phyloP scores from a whole-genome alignment of 2,888 invertebrate genomes.

The Leptura quadrifasciata region DNA sequence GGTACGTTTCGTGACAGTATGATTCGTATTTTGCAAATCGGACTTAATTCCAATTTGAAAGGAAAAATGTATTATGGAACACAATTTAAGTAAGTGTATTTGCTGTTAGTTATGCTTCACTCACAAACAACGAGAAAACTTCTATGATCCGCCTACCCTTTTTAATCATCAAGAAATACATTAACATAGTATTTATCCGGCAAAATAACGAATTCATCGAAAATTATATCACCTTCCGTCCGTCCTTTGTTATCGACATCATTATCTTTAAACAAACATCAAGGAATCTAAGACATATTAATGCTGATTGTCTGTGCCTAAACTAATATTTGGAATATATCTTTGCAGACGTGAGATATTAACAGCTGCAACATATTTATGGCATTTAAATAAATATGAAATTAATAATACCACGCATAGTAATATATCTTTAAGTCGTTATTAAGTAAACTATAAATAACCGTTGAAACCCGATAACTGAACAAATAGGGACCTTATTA shows the following conservation, averaged over 20 bases:
- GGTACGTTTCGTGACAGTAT: too few relatives aligned
- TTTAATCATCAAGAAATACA: constrained; percentile 18
- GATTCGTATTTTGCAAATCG: too few relatives aligned
- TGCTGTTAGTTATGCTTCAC: too few relatives aligned
- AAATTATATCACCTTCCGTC: constrained; percentile 58
- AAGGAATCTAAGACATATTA: constrained; percentile 62
- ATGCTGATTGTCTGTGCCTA: constrained; percentile 64
- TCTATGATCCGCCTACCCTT: not conserved
- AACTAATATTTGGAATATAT: constrained; percentile 67
- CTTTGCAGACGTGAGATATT: constrained; percentile 63
- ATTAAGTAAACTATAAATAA: constrained; percentile 60
- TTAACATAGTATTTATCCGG: constrained; percentile 30
- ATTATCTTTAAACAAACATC: constrained; percentile 64
- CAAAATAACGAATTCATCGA: constrained; percentile 56
- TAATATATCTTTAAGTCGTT: constrained; percentile 58
- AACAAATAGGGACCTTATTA: constrained; percentile 56
- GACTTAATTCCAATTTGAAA: too few relatives aligned
- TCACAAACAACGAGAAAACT: not conserved
- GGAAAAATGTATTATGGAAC: too few relatives aligned
- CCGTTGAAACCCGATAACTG: constrained; percentile 56
- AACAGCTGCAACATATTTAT: constrained; percentile 65
- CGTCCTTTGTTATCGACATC: constrained; percentile 61
- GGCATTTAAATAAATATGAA: constrained; percentile 63
- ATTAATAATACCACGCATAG: constrained; percentile 60
- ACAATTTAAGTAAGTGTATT: too few relatives aligned